phyloP scores from a whole-genome alignment of 2,797 vertebrate genomes.

The Thalassophryne amazonica region DNA sequence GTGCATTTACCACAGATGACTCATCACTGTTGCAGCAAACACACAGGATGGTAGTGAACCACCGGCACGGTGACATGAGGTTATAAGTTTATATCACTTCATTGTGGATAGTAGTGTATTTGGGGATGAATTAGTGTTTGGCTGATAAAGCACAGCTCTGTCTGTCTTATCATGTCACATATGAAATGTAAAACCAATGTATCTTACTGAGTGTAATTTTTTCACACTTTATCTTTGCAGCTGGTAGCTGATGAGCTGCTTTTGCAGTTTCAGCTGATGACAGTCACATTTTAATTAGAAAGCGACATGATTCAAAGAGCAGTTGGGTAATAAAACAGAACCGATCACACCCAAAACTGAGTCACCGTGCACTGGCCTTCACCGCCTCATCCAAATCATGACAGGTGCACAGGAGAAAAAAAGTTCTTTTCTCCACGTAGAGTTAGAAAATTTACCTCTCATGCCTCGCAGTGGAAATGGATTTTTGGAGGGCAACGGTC shows the following conservation, averaged over 20 bases:
- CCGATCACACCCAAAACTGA: slow-evolving; percentile 57
- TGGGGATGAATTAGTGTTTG: slow-evolving; percentile 43
- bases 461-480: slow-evolving; percentile 93
- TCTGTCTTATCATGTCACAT: slow-evolving; percentile 45
- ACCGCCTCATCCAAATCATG: slow-evolving; percentile 62
- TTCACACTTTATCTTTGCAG: not conserved
- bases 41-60: slow-evolving; percentile 64
- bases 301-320: slow-evolving; percentile 46
- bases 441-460: slow-evolving; percentile 91
- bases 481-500: slow-evolving; percentile 93
- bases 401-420: slow-evolving; percentile 46
- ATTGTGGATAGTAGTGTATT: slow-evolving; percentile 33
- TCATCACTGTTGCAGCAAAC: slow-evolving; percentile 51
- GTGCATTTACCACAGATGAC: slow-evolving; percentile 45
- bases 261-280: slow-evolving; percentile 43
- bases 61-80: slow-evolving; percentile 73
- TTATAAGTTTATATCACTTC: slow-evolving; percentile 27
- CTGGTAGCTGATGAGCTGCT: slow-evolving; percentile 26
- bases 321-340: slow-evolving; percentile 54
- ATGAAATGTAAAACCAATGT: slow-evolving; percentile 45
- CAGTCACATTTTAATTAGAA: slow-evolving; percentile 48
- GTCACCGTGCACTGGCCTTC: slow-evolving; percentile 72
- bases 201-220: slow-evolving; percentile 27
- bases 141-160: slow-evolving; percentile 45
- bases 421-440: slow-evolving; percentile 42